Evolutionary conservation across 2,113 vertebrate genomes (phyloP), one percentile per base, ranked within the genome.

Genomic region (Rhea pennata): DNA sequence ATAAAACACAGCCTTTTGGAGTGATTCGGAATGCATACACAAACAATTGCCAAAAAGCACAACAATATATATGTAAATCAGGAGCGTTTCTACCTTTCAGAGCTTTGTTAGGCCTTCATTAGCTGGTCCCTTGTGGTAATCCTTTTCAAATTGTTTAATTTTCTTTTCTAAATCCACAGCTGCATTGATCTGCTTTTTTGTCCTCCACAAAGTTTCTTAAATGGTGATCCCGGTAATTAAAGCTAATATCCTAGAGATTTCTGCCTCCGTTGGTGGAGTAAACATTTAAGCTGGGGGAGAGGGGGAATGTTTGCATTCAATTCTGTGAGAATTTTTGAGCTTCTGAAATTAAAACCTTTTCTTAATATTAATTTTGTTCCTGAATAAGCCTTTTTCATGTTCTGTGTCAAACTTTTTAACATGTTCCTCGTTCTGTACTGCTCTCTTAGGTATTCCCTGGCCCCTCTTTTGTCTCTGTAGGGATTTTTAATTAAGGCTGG

Each of bases 131-230:
- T 42, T 36, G 58, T 71, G 53, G 40, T 84, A 96, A 96, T 90
- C 84, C 95, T 93, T 82, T 44, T 72, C 84, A 91, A 97, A 93
- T 95, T 84, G 73, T 83, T 97, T 91, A 24, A 84, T 96, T 96
- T 95, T 84, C 82, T 91, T 67, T 73, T 27, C 72, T 80, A 77
- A 92, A 88, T 84, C 92, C 62, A 1, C 31, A 27, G 24, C 77
- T 95, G 90, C 44, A 3, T 84, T 93, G 79, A 56, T 84, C 53
- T 90, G 48, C 70, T 67, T 84, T 69, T 84, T 79, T 46, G 69
- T 78, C 31, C 69, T 96, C 62, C 65, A 15, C 15, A n/a, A 74
- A 77, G 58, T 73, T 88, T 92, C 76, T 80, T 73, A 87, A 86
- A 66, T 44, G 64, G 73, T 92, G 88, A 93, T 84, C 24, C 40